Percentiles rank a stretch among this genome's conserved stretches.
Evolutionary conservation across 1,140 invertebrate genomes (phyloP).

Genomic region (Batillaria attramentaria): DNA sequence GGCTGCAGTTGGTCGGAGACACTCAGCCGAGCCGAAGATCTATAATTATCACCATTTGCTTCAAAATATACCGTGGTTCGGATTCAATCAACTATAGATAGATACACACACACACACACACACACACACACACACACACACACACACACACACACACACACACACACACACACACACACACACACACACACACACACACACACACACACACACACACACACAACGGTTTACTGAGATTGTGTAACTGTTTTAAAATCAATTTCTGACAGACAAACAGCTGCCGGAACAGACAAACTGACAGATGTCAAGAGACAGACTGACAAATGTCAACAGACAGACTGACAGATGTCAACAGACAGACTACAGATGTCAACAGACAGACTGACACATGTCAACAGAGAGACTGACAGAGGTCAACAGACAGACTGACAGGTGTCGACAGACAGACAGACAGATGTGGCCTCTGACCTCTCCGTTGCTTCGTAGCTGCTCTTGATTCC

Average conservation of each 20-base stretch:
- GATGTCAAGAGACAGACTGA: no score
- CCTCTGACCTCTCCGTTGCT: no score
- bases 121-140: not conserved
- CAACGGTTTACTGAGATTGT: not conserved
- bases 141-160: conserved; percentile 2
- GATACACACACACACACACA: not conserved
- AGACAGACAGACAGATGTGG: no score
- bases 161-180: not conserved
- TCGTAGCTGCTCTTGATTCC: no score
- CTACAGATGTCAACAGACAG: no score
- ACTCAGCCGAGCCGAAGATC: not conserved
- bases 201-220: not conserved
- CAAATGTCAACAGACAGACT: no score
- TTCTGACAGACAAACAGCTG: no score
- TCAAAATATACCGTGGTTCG: not conserved
- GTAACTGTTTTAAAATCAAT: not conserved
- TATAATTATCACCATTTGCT: not conserved
- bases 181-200: not conserved
- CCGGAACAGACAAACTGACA: no score
- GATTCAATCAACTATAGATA: not conserved
- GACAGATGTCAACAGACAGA: no score
- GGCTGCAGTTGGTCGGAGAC: not conserved
- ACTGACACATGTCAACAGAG: no score
- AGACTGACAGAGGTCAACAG: no score
- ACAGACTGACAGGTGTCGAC: no score